A percentile compares a stretch with the other conserved stretches of the same genome.
Conservation (phyloP, 2,888 invertebrate genomes). For the Folsomia candida region DNA sequence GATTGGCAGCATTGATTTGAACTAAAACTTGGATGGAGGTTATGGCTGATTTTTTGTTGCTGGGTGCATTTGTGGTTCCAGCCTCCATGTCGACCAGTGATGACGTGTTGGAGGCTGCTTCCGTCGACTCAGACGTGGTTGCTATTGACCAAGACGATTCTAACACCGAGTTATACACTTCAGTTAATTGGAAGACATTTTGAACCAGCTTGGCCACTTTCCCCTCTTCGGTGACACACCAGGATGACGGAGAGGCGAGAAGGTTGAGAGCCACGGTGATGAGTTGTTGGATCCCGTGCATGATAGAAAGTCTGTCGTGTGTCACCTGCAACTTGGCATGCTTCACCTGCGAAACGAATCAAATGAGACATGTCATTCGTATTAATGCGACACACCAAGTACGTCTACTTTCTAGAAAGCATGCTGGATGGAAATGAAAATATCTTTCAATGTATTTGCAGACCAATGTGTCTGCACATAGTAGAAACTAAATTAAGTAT, state of each 20-base stretch:
- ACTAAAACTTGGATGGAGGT: constrained; percentile 21
- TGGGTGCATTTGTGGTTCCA: not conserved
- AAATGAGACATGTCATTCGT: not conserved
- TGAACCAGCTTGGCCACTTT: constrained; percentile 20
- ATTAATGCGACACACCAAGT: too few species aligned
- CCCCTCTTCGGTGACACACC: constrained; percentile 25
- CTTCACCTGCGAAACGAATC: constrained; percentile 37
- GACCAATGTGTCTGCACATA: too few species aligned
- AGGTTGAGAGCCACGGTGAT: constrained; percentile 36
- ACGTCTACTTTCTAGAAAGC: too few species aligned
- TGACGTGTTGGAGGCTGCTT: constrained; percentile 11
- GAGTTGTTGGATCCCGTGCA: constrained; percentile 40
- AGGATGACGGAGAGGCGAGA: constrained; percentile 34
- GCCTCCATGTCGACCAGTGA: not conserved
- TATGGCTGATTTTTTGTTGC: not conserved
- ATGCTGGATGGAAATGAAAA: too few species aligned
- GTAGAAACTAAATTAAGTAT: too few species aligned
- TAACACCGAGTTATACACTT: constrained; percentile 45
- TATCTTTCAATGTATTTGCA: not conserved
- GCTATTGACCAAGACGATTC: constrained; percentile 40
- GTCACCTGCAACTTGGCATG: constrained; percentile 48
- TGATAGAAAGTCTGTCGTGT: constrained; percentile 45
- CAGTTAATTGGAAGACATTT: constrained; percentile 43
- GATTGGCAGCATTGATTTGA: constrained; percentile 47
- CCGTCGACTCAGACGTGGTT: constrained; percentile 9